phyloP scores from a whole-genome alignment of 2,113 vertebrate species.

The Bubalus kerabau region DNA sequence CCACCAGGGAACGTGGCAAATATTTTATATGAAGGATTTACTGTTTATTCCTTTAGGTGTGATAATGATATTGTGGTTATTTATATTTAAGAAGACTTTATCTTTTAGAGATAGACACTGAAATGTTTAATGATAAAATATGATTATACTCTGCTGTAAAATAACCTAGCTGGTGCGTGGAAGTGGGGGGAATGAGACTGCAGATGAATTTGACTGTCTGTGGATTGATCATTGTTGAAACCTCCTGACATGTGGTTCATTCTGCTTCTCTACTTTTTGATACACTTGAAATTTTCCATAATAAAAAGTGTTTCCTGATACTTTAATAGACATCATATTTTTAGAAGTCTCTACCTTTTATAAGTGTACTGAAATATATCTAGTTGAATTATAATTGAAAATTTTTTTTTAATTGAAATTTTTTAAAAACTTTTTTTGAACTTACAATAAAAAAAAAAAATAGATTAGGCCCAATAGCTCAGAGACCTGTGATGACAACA shows the following conservation, averaged over 20 bases:
- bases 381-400: background rate
- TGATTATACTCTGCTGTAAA: background rate
- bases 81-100: background rate
- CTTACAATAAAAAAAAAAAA: background rate
- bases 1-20: background rate
- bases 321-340: background rate
- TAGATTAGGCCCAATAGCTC: background rate
- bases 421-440: background rate
- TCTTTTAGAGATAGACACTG: constrained; percentile 7
- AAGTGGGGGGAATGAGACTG: background rate
- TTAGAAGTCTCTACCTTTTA: background rate
- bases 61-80: background rate
- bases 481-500: background rate
- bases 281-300: background rate
- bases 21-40: background rate
- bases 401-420: background rate
- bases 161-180: background rate
- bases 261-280: background rate
- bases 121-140: constrained; percentile 23
- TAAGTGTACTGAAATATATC: background rate
- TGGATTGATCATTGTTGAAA: background rate
- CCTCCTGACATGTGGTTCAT: background rate
- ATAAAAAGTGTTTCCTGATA: background rate
- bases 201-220: background rate
- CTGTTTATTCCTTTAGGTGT: background rate